Evolutionary conservation across 2,888 invertebrate species (phyloP).

Genomic region (Phrixothrix hirtus): DNA sequence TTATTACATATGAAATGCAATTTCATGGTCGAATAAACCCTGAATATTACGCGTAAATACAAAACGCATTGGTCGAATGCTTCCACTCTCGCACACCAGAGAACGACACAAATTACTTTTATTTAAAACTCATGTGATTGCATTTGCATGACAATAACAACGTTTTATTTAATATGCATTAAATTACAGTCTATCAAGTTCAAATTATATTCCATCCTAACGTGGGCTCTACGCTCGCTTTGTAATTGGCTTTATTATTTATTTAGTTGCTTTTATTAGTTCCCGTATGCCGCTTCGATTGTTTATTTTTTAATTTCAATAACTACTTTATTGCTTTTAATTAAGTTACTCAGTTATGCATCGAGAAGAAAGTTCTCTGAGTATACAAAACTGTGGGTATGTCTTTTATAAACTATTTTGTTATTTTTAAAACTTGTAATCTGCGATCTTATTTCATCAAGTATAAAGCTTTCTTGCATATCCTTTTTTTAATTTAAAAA

Average conservation of each 20-base stretch:
- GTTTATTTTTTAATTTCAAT: no score
- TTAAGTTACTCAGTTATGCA: no score
- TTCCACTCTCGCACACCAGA: conserved; percentile 19
- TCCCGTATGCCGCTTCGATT: no score
- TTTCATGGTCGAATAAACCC: conserved; percentile 43
- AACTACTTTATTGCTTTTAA: no score
- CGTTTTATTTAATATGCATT: conserved; percentile 32
- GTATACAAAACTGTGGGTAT: no score
- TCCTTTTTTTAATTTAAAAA: no score
- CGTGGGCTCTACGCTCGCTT: conserved; percentile 7
- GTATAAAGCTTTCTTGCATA: no score
- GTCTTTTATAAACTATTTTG: no score
- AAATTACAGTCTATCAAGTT: conserved; percentile 30
- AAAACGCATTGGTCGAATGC: conserved; percentile 24
- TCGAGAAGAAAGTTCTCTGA: no score
- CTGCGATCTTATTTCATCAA: no score
- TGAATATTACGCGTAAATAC: conserved; percentile 19
- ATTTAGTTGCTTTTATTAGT: conserved; percentile 15
- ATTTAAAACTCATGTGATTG: conserved; percentile 35
- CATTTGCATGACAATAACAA: conserved; percentile 36
- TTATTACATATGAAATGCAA: conserved; percentile 50
- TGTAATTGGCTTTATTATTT: conserved; percentile 26
- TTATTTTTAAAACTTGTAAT: no score
- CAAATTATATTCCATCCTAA: conserved; percentile 20
- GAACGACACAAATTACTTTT: conserved; percentile 38